Conservation (phyloP, 2,888 invertebrate species). For the Physocephala rufipes region DNA sequence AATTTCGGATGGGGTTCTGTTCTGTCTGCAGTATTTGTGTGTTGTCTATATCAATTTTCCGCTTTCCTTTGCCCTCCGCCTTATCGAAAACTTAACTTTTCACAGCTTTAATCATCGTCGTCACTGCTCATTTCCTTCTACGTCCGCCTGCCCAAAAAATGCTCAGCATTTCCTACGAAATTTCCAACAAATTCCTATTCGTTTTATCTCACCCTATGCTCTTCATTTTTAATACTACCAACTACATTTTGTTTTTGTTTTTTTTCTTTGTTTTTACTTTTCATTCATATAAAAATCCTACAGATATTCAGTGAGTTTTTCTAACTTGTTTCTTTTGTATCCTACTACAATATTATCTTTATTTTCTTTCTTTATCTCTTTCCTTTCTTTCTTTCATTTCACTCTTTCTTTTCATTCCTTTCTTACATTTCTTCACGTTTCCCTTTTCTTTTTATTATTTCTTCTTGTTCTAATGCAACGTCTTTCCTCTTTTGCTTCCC, state of each 20-base stretch:
- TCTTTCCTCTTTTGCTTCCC: too few species aligned
- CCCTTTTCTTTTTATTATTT: too few species aligned
- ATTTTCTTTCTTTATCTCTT: background rate
- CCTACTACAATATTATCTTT: background rate
- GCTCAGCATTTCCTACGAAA: background rate
- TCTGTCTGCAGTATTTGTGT: too few species aligned
- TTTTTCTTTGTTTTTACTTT: conserved; percentile 37
- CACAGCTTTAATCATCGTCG: too few species aligned
- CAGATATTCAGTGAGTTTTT: conserved; percentile 35
- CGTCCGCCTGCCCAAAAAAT: background rate
- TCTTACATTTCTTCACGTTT: background rate
- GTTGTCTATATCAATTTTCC: too few species aligned
- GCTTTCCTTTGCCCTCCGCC: too few species aligned
- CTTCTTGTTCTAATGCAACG: too few species aligned
- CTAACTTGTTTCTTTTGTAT: conserved; percentile 31
- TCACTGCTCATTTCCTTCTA: background rate
- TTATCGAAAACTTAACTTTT: too few species aligned
- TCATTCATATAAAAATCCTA: conserved; percentile 39
- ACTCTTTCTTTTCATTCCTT: conserved; percentile 12
- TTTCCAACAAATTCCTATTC: background rate
- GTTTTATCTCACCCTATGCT: background rate
- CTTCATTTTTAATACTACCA: conserved; percentile 42
- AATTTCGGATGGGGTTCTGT: too few species aligned
- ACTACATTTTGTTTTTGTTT: conserved; percentile 39
- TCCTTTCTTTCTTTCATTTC: background rate